Evolutionary conservation across 2,797 vertebrate genomes (phyloP).

Genomic region (Lepilemur ruficaudatus): DNA sequence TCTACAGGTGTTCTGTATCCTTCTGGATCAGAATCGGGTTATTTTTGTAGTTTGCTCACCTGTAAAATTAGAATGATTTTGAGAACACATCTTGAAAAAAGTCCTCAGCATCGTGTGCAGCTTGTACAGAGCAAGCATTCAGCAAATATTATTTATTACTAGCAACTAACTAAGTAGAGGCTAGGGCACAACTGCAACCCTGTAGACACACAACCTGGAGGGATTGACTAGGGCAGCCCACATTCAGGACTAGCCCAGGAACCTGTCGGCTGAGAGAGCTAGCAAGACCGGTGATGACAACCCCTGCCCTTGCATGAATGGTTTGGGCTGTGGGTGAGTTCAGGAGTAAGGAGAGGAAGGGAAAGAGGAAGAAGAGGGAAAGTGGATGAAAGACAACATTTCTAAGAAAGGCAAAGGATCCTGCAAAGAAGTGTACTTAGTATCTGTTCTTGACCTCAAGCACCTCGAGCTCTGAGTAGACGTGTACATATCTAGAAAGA

Average conservation of each 20-base stretch:
- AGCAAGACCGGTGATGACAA: not conserved
- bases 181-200: too few species aligned
- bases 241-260: not conserved
- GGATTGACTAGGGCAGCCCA: not conserved
- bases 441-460: not conserved
- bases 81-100: not conserved
- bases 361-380: not conserved
- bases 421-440: not conserved
- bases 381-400: not conserved
- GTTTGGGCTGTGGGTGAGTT: not conserved
- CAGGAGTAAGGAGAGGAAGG: not conserved
- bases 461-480: not conserved
- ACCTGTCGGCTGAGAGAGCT: not conserved
- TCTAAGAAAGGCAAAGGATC: not conserved
- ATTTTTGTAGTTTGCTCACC: not conserved
- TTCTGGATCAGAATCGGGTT: not conserved
- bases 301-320: rapidly evolving
- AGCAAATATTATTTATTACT: not conserved
- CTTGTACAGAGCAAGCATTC: not conserved
- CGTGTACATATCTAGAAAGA: not conserved
- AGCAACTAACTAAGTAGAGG: not conserved
- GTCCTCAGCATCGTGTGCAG: not conserved
- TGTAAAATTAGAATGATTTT: not conserved
- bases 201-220: not conserved
- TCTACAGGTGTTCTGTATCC: not conserved